Base-by-base conservation (phyloP, 2,797 vertebrate species). In the Loris lydekkerianus region DNA sequence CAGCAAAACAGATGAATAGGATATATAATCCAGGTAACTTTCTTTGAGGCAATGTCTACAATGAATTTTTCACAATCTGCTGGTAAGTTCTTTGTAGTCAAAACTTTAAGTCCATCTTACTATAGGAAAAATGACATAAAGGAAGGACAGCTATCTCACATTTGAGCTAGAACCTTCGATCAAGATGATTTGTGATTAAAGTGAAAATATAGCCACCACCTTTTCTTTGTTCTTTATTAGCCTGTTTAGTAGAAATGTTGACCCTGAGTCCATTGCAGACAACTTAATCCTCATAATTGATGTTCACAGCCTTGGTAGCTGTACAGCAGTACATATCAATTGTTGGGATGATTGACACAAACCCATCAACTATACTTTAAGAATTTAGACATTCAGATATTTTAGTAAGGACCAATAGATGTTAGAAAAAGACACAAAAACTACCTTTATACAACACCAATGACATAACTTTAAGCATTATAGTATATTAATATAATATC, bases 11-110 rank as follows among this genome's bases (percentile, higher is more conserved):
- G n/a, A 49, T 92, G 53, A n/a, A 82, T 31, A 61, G 34, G 40
- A 88, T 67, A 77, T 83, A 63, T 20, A 91, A 83, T 69, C 60
- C 75, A 77, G 75, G 77, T 94, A 80, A 93, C 69, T 97, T 96
- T 95, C 78, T 97, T 96, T 95, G 94, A 94, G 95, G 95, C 96
- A 96, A 80, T 20, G 37, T 96, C 97, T 94, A 58, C 63, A 91
- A 21, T 78, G 69, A 87, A 43, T 80, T 89, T 93, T 93, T 88
- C 46, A 78, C 46, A 89, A 83, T 65, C 23, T 92, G 18, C 78
- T 89, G 69, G 60, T 91, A 43, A 94, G 91, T 78, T 92, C 70
- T 86, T 87, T 86, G 27, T 89, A 17, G 40, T 86, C 90, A 96
- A 81, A 93, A 90, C 60, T 85, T 75, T 76, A 58, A 96, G 61